Base-by-base conservation (phyloP, 2,888 invertebrate species). In the Perizoma flavofasciatum region DNA sequence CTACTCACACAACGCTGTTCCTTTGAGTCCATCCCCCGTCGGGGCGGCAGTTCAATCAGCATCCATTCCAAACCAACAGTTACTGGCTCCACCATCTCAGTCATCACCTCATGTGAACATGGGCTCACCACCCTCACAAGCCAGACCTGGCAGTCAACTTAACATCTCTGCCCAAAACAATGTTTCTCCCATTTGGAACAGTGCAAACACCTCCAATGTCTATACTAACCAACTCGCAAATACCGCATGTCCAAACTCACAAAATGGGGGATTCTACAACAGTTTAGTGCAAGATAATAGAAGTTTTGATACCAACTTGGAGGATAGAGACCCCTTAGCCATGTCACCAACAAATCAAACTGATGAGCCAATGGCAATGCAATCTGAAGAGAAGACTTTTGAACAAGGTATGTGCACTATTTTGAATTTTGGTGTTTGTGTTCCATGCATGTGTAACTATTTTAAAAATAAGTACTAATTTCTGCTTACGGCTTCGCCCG, bases 121-220 rank as follows among this genome's bases (percentile, higher is more conserved):
- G 85, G 94, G 94, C 63, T 94, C 94, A 32, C 94, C 94, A 39
- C 94, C 92, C n/a, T 92, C 92, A 0, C 92, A 92, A 76, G 88
- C 92, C 35, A 79, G 92, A 63, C 92, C 92, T 41, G 86, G 88
- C 5, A 87, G 77, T 59, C 90, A 89, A 78, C 77, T 89, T 45
- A 89, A 89, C 66, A 90, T 89, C 51, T 85, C 88, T 60, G 86
- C 90, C 62, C 92, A 91, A 72, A 92, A 91, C 70, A 92, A 89
- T 74, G 77, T 85, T 8, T 92, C 90, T 50, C 90, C 89, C 33
- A 79, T 87, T 63, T 92, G 92, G 92, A 89, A 77, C 68, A 86
- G 77, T 79, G 79, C 84, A 59, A 92, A 89, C 74, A 82, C 88
- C 63, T 85, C 90, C 37, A 89, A 85, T 67, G 73, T 85, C 64